These are phyloP conservation scores for Rhipidura dahli DNA, from an alignment of 2,113 vertebrate genomes.

Conservation along the genomic window DNA sequence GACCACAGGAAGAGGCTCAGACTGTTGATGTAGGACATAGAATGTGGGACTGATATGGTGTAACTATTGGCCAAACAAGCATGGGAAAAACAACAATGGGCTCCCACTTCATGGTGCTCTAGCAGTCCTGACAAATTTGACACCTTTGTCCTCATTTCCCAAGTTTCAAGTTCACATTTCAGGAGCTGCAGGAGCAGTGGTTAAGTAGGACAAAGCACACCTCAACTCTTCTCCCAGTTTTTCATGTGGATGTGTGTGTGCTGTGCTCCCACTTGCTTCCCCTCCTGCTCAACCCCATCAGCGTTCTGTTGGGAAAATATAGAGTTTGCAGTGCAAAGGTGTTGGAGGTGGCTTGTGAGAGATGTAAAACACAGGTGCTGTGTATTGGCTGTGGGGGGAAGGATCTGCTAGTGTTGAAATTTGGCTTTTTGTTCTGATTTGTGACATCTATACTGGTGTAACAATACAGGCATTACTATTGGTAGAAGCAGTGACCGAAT, in stretches of 20 bases:
- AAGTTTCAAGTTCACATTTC: neutral
- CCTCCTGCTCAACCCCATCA: neutral
- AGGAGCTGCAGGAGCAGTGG: neutral
- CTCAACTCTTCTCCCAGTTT: neutral
- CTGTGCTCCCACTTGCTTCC: fast-evolving
- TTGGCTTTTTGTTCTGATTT: neutral
- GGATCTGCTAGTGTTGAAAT: neutral
- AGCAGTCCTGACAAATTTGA: neutral
- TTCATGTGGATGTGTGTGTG: fast-evolving
- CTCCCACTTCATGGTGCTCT: neutral
- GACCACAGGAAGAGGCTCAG: neutral
- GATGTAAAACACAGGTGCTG: neutral
- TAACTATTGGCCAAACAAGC: neutral
- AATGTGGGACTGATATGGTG: fast-evolving
- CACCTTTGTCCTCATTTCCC: neutral
- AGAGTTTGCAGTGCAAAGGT: neutral
- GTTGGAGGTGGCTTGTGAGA: neutral
- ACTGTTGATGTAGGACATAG: neutral
- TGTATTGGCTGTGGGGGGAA: fast-evolving
- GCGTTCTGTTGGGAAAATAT: neutral
- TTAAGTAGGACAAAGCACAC: neutral
- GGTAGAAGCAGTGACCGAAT: neutral
- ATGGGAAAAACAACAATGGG: fast-evolving
- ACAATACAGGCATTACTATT: neutral
- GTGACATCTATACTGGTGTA: neutral